Conservation (phyloP, 2,797 vertebrate species). For the Morus bassanus region DNA sequence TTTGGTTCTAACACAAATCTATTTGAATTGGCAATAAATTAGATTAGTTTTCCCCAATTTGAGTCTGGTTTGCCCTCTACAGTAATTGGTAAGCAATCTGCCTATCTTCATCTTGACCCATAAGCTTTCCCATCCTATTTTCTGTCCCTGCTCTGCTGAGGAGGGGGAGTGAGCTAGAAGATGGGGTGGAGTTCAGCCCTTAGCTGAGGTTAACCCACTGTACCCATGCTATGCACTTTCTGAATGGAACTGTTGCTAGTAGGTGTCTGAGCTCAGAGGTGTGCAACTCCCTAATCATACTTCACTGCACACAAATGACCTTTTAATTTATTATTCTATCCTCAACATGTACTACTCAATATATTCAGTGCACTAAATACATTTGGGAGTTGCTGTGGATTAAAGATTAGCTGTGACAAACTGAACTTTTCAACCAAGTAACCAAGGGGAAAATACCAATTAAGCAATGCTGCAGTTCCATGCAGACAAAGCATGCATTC, state of each 20-base stretch:
- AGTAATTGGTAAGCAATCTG: neutral
- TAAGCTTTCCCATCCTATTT: neutral
- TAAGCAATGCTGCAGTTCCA: neutral
- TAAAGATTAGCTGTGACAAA: conserved; percentile 1
- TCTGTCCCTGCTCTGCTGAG: neutral
- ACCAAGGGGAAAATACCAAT: neutral
- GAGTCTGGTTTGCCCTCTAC: neutral
- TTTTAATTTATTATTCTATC: neutral
- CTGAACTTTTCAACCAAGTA: neutral
- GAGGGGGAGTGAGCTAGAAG: neutral
- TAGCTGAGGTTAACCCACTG: neutral
- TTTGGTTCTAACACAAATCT: neutral
- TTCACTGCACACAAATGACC: neutral
- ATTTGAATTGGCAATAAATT: neutral
- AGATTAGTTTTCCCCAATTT: neutral
- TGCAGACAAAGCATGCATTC: accelerated
- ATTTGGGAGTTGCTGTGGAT: neutral
- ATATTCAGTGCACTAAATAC: neutral
- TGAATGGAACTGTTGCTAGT: neutral
- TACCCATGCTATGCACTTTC: neutral
- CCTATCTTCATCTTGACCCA: neutral
- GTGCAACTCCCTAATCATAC: neutral
- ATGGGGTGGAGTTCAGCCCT: neutral
- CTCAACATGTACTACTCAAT: neutral
- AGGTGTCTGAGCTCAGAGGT: neutral